Evolutionary conservation across 1,140 invertebrate genomes (phyloP).

Genomic region (Heliconius himera): DNA sequence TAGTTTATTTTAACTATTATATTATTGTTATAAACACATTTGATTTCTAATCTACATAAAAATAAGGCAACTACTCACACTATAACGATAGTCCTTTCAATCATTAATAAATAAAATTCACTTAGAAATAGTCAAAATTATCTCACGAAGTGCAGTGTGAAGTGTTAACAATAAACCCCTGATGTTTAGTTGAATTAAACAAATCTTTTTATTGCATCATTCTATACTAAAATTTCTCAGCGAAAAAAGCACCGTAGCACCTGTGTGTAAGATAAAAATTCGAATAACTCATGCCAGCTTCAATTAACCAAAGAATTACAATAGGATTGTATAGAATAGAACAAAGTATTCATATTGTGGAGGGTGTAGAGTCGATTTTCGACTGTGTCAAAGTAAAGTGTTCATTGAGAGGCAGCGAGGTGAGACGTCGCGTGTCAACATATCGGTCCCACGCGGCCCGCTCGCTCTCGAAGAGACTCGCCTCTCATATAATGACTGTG

Average conservation of each 20-base stretch:
- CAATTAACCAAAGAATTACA: not conserved
- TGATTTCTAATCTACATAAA: no score
- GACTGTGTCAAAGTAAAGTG: not conserved
- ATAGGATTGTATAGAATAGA: not conserved
- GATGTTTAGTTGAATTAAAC: slow-evolving; percentile 44
- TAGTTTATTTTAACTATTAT: no score
- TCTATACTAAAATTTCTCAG: not conserved
- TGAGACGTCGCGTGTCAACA: slow-evolving; percentile 57
- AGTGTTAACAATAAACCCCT: slow-evolving; percentile 24
- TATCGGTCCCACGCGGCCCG: slow-evolving; percentile 56
- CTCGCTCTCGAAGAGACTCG: slow-evolving; percentile 45
- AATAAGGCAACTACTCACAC: no score
- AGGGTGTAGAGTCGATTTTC: slow-evolving; percentile 18
- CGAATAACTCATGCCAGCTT: not conserved
- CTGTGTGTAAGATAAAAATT: not conserved
- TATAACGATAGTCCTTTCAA: no score
- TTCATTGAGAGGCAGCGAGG: slow-evolving; percentile 44
- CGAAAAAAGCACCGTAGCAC: not conserved
- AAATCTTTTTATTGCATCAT: slow-evolving; percentile 40
- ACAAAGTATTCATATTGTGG: not conserved
- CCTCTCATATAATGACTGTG: slow-evolving; percentile 45
- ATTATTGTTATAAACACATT: no score
- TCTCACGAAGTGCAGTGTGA: slow-evolving; percentile 32
- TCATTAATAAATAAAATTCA: not conserved
- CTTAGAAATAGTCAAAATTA: slow-evolving; percentile 21